These are phyloP conservation scores for Cerastis leucographa DNA, from an alignment of 2,888 invertebrate genomes.

Conservation along the genomic window DNA sequence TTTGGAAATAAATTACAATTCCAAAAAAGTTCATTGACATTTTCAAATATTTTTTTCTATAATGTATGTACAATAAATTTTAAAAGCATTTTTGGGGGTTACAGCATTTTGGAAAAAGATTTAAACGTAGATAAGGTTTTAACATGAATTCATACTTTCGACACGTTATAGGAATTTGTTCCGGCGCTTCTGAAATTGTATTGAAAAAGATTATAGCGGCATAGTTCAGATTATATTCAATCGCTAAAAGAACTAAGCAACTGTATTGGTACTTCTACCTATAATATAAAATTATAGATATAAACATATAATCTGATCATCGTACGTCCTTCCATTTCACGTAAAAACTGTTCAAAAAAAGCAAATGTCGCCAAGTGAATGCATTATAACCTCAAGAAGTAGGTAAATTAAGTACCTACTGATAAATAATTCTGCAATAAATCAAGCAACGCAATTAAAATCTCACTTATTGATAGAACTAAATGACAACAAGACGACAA, in stretches of 20 bases:
- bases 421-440: conserved; percentile 65
- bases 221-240: neutral
- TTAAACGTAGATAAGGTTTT: neutral
- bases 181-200: neutral
- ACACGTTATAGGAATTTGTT: neutral
- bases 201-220: neutral
- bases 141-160: neutral
- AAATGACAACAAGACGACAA: conserved; percentile 71
- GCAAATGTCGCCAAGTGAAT: conserved; percentile 15
- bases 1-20: conserved; percentile 41
- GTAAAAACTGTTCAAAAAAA: neutral
- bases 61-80: neutral
- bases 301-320: no score
- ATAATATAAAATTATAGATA: no score
- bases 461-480: conserved; percentile 63
- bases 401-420: conserved; percentile 32
- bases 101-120: neutral
- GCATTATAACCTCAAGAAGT: conserved; percentile 14
- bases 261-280: neutral
- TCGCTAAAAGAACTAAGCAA: neutral
- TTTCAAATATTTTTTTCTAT: neutral
- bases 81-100: neutral
- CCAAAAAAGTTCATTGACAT: conserved; percentile 49
- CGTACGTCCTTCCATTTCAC: neutral
- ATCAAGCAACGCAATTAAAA: conserved; percentile 64